Conservation (phyloP, 2,888 invertebrate genomes). For the Ganaspis brasiliensis region DNA sequence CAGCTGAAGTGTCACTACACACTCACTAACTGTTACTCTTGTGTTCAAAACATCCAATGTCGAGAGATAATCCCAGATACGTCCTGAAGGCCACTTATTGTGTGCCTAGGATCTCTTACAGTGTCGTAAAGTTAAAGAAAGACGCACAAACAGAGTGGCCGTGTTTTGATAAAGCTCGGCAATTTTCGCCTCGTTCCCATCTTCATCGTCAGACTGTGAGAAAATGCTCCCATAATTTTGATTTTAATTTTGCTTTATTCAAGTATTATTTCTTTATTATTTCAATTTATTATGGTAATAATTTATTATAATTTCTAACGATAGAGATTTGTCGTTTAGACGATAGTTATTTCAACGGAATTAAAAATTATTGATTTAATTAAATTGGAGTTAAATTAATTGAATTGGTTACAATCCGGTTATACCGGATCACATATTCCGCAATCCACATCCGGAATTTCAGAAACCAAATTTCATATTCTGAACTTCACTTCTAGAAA, state of each 20-base stretch:
- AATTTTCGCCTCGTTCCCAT: constrained; percentile 42
- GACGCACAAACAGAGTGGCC: constrained; percentile 65
- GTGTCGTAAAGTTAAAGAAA: constrained; percentile 63
- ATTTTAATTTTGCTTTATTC: background rate
- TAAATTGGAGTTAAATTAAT: too few relatives aligned
- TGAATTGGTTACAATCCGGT: too few relatives aligned
- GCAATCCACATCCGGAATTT: too few relatives aligned
- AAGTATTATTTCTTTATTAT: background rate
- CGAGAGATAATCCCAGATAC: constrained; percentile 24
- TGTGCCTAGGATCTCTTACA: constrained; percentile 70
- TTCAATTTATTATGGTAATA: too few relatives aligned
- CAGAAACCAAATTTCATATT: too few relatives aligned
- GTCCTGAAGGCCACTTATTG: constrained; percentile 52
- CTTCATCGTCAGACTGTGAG: background rate
- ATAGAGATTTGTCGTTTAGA: too few relatives aligned
- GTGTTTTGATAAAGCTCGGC: constrained; percentile 44
- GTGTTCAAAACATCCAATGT: constrained; percentile 15
- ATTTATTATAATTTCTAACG: too few relatives aligned
- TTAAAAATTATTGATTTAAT: too few relatives aligned
- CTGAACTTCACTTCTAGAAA: too few relatives aligned
- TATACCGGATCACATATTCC: too few relatives aligned
- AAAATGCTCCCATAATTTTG: background rate
- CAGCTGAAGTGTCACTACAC: constrained; percentile 61
- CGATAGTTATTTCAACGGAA: too few relatives aligned
- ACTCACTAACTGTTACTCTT: constrained; percentile 25